A percentile compares a stretch with the other conserved stretches of the same genome.
Conservation (phyloP, 2,888 invertebrate genomes). For the Caprella mutica region DNA sequence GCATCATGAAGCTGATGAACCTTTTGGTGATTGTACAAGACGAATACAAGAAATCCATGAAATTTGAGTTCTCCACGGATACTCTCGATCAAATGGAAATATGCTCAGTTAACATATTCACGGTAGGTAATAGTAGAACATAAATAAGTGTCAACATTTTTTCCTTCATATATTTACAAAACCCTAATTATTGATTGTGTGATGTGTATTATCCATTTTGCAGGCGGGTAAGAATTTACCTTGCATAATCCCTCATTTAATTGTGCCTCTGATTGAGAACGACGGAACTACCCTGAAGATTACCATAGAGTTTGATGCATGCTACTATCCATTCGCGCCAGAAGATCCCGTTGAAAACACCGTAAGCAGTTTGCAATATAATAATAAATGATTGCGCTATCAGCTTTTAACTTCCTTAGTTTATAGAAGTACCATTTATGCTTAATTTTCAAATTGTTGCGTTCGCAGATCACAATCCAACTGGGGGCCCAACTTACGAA, state of each 20-base stretch:
- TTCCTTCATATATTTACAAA: not conserved
- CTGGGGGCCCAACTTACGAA: not conserved
- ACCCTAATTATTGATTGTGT: no score
- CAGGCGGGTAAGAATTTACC: slow-evolving; percentile 21
- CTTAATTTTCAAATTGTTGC: not conserved
- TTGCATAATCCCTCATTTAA: slow-evolving; percentile 10
- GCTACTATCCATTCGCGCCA: slow-evolving; percentile 2
- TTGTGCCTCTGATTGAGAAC: not conserved
- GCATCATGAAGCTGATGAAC: slow-evolving; percentile 24
- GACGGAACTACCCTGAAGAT: not conserved
- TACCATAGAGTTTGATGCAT: slow-evolving; percentile 8
- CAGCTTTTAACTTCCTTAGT: no score
- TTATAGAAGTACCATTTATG: not conserved
- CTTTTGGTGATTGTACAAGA: slow-evolving; percentile 4
- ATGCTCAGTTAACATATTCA: slow-evolving; percentile 19
- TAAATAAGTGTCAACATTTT: no score
- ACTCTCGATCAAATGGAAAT: slow-evolving; percentile 1
- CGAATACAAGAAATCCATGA: slow-evolving; percentile 9
- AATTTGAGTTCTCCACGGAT: slow-evolving; percentile 4
- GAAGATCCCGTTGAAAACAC: slow-evolving; percentile 4
- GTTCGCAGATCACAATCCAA: not conserved
- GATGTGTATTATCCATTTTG: not conserved
- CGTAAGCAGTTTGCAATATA: not conserved
- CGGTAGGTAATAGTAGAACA: no score
- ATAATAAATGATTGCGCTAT: not conserved